Evolutionary conservation across 2,113 vertebrate species (phyloP), one percentile per base, ranked within the genome.

Genomic region (Picathartes gymnocephalus): DNA sequence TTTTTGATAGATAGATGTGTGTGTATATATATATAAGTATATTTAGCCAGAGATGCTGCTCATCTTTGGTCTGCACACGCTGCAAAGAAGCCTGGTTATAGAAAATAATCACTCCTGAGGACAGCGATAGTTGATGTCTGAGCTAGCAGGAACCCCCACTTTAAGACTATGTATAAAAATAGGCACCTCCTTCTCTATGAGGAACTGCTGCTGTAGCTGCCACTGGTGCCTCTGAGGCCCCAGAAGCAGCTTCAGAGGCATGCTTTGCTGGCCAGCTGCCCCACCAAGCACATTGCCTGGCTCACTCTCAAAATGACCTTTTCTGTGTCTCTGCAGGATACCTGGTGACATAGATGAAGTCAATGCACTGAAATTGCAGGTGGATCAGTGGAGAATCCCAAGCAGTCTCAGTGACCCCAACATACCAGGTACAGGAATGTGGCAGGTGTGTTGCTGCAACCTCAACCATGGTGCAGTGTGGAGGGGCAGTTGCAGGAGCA

Each of bases 281-380:
- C 6, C 27, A 14, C 9, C 25, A 50, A 81, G 71, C 71, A 30
- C 2, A 2, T 27, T 50, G 44, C 27, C 19, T 28, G 40, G 22
- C 28, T 79, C 4, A 1, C 74, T 68, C 31, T 78, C 68, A 72
- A 21, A 93, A 90, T 47, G n/a, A 18, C 25, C 25, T 81, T 45
- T 77, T 64, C 70, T 62, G 12, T 71, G 45, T 76, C 42, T 91
- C 47, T 94, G 91, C 97, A 99, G 99, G 92, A 98, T 99, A 69
- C 99, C 99, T 60, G 99, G 99, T 80, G 99, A 99, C 95, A 99
- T 99, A 12, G 99, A 99, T 91, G 99, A 99, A 93, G 99, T 99
- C 74, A 99, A 99, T 45, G 98, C 98, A 5, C 47, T 99, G 96
- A 99, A 99, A 97, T 97, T 99, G 70, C 98, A 99, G 81, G 98